phyloP scores from a whole-genome alignment of 2,113 vertebrate genomes.

The Spheniscus mendiculus region DNA sequence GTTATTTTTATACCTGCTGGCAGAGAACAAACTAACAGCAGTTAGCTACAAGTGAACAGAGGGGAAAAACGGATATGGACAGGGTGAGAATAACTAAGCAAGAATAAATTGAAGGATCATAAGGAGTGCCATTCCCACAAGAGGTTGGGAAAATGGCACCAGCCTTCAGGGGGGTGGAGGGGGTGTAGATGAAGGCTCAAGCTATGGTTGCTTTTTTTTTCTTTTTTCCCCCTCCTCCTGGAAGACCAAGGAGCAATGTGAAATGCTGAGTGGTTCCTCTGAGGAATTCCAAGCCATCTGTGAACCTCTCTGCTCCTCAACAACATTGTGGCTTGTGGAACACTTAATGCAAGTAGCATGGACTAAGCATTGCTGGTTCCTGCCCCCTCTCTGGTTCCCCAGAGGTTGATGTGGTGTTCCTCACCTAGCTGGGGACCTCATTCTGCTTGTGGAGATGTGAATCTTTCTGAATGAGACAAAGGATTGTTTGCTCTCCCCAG shows the following conservation, averaged over 20 bases:
- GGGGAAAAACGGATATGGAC: not conserved
- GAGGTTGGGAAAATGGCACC: not conserved
- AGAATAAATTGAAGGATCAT: not conserved
- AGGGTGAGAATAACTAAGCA: not conserved
- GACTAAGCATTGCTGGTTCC: not conserved
- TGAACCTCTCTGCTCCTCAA: not conserved
- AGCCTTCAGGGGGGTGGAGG: not conserved
- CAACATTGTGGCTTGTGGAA: not conserved
- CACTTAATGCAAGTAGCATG: too few species aligned
- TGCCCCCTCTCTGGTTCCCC: not conserved
- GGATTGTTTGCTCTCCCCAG: too few species aligned
- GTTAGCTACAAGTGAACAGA: not conserved
- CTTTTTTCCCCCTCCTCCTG: too few species aligned
- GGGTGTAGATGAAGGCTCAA: not conserved
- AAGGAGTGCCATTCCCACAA: not conserved
- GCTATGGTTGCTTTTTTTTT: not conserved
- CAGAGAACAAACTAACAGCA: not conserved
- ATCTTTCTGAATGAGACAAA: not conserved
- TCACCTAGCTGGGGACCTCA: not conserved
- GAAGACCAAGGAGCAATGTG: not conserved
- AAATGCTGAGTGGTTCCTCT: not conserved
- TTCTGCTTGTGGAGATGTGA: not conserved
- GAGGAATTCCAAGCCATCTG: not conserved
- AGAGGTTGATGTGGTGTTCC: not conserved
- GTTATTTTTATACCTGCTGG: not conserved